Conservation (phyloP, 1,140 invertebrate species). For the Hypsibius dujardini region DNA sequence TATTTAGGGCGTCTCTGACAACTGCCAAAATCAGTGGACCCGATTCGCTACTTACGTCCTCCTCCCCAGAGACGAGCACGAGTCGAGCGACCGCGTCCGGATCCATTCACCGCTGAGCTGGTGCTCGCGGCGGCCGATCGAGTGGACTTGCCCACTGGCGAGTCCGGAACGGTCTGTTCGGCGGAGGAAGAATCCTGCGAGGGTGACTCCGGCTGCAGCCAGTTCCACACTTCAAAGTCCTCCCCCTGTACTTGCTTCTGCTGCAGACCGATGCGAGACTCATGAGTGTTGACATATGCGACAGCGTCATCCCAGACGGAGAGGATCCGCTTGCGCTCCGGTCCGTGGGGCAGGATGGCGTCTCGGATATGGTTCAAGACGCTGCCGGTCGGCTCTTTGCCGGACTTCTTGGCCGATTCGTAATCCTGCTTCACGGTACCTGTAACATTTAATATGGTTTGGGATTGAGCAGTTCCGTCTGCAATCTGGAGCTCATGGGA, state of each 20-base stretch:
- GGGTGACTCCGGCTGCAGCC: conserved; percentile 43
- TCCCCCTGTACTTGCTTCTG: conserved; percentile 68
- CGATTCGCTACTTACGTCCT: no score
- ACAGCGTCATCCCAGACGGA: conserved; percentile 3
- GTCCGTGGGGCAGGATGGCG: not conserved
- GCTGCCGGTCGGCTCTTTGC: not conserved
- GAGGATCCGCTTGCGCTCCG: not conserved
- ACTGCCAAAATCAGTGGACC: no score
- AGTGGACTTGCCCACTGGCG: no score
- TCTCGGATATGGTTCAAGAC: not conserved
- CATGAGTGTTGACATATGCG: conserved; percentile 33
- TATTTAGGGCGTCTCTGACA: no score
- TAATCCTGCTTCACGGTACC: not conserved
- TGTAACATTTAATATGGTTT: not conserved
- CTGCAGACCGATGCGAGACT: conserved; percentile 70
- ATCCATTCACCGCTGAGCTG: no score
- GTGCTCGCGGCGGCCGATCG: no score
- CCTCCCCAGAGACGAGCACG: no score
- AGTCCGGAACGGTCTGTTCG: no score
- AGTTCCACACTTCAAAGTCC: conserved; percentile 72
- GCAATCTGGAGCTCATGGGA: not conserved
- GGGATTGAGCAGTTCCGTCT: not conserved
- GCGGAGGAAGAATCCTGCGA: no score
- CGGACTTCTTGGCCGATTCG: not conserved
- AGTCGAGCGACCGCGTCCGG: no score